These are phyloP conservation scores for Scatophagus argus DNA, from an alignment of 2,113 vertebrate genomes.

Conservation along the genomic window DNA sequence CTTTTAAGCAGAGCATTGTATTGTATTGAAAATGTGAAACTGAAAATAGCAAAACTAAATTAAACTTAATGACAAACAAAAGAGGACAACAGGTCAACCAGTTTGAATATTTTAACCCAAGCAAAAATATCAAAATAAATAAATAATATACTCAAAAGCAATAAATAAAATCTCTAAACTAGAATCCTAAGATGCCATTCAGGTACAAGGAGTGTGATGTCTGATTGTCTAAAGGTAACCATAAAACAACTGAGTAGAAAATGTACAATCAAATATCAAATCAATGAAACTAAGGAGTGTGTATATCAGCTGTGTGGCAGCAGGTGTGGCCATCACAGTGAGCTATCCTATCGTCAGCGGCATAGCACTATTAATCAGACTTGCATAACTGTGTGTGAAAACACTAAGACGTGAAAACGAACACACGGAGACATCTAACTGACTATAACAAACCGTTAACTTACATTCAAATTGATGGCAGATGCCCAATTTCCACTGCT, in stretches of 20 bases:
- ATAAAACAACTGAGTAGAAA: background rate
- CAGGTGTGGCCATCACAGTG: background rate
- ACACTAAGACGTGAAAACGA: constrained; percentile 11
- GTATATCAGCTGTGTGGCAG: constrained; percentile 1
- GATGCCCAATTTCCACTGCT: constrained; percentile 64
- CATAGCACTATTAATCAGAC: background rate
- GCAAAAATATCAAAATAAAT: background rate
- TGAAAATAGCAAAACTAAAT: background rate
- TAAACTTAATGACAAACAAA: background rate
- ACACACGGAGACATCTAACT: constrained; percentile 18
- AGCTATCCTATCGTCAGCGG: background rate
- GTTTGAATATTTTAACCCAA: background rate
- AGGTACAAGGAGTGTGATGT: background rate
- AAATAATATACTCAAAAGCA: background rate
- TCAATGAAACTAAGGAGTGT: background rate
- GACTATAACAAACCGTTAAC: constrained; percentile 41
- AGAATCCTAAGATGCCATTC: background rate
- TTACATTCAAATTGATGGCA: constrained; percentile 56
- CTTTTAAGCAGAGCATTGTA: no score
- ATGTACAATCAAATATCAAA: background rate
- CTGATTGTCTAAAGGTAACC: background rate
- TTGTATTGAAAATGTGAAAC: no score
- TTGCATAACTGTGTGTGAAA: constrained; percentile 8
- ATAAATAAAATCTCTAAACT: background rate
- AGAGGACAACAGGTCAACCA: no score